A percentile compares a stretch with the other conserved stretches of the same genome.
Conservation (phyloP, 2,888 invertebrate genomes). For the Euplagia quadripunctaria region DNA sequence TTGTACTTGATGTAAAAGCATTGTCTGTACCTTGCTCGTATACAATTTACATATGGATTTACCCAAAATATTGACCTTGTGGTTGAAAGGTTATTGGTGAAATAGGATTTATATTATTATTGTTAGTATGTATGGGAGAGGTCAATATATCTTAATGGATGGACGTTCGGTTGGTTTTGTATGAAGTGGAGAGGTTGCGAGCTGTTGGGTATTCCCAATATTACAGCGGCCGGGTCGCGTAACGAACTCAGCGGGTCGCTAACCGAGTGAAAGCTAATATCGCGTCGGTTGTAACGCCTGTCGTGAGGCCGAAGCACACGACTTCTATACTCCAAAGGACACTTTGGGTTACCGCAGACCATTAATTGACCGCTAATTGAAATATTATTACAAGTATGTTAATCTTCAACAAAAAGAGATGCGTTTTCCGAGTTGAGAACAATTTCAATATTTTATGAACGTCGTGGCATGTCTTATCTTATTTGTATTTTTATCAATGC, state of each 20-base stretch:
- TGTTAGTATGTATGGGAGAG: constrained; percentile 25
- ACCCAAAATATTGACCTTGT: constrained; percentile 61
- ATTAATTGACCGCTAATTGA: constrained; percentile 52
- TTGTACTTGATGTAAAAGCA: constrained; percentile 52
- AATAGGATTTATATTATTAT: constrained; percentile 31
- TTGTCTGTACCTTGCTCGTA: constrained; percentile 54
- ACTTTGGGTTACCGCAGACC: constrained; percentile 63
- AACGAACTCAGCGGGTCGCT: constrained; percentile 54
- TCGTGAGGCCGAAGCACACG: constrained; percentile 23
- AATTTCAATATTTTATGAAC: constrained; percentile 39
- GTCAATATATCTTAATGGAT: constrained; percentile 32
- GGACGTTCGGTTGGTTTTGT: constrained; percentile 24
- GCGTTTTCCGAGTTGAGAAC: constrained; percentile 52
- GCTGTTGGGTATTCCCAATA: constrained; percentile 74
- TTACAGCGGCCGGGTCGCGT: constrained; percentile 59
- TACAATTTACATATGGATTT: constrained; percentile 71
- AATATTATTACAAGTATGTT: constrained; percentile 56
- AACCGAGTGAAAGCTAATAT: constrained; percentile 72
- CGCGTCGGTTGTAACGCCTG: constrained; percentile 45
- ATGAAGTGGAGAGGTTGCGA: constrained; percentile 34
- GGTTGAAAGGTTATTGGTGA: constrained; percentile 49
- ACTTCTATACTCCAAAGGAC: constrained; percentile 34
- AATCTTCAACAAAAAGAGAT: constrained; percentile 44
- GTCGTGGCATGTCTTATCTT: constrained; percentile 25
- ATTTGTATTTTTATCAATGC: constrained; percentile 28